Evolutionary conservation across 1,140 invertebrate genomes (phyloP).

Genomic region (Antheraea mylitta): DNA sequence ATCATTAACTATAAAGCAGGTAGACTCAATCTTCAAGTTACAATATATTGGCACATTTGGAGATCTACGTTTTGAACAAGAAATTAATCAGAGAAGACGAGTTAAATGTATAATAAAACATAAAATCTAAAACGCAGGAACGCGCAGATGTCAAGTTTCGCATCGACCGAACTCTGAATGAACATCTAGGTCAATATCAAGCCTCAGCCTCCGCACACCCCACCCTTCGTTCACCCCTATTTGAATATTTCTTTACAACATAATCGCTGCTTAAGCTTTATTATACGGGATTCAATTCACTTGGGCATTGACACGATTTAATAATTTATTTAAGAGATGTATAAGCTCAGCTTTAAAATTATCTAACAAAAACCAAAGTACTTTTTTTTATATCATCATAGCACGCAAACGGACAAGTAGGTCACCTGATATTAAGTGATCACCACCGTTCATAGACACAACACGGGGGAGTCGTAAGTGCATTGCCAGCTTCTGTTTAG

Average conservation of each 20-base stretch:
- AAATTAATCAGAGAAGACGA: slow-evolving; percentile 38
- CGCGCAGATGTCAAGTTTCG: slow-evolving; percentile 77
- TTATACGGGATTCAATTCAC: not conserved
- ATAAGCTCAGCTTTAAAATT: too few relatives aligned
- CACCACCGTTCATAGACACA: too few relatives aligned
- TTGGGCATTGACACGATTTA: not conserved
- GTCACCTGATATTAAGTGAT: too few relatives aligned
- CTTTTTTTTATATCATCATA: too few relatives aligned
- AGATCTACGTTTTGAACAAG: slow-evolving; percentile 16
- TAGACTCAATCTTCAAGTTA: not conserved
- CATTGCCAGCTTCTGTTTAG: too few relatives aligned
- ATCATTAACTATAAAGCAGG: not conserved
- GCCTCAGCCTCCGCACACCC: slow-evolving; percentile 52
- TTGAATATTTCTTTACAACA: slow-evolving; percentile 49
- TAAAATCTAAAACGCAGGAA: slow-evolving; percentile 70
- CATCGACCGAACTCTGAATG: slow-evolving; percentile 78
- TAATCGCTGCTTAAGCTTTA: not conserved
- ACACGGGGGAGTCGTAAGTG: too few relatives aligned
- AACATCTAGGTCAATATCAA: slow-evolving; percentile 79
- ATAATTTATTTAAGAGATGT: not conserved
- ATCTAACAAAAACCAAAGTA: too few relatives aligned
- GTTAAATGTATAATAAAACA: slow-evolving; percentile 62
- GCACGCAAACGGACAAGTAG: too few relatives aligned
- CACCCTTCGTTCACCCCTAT: slow-evolving; percentile 40
- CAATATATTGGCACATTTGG: slow-evolving; percentile 2